phyloP scores from a whole-genome alignment of 2,797 vertebrate genomes.

The Pipistrellus kuhlii region DNA sequence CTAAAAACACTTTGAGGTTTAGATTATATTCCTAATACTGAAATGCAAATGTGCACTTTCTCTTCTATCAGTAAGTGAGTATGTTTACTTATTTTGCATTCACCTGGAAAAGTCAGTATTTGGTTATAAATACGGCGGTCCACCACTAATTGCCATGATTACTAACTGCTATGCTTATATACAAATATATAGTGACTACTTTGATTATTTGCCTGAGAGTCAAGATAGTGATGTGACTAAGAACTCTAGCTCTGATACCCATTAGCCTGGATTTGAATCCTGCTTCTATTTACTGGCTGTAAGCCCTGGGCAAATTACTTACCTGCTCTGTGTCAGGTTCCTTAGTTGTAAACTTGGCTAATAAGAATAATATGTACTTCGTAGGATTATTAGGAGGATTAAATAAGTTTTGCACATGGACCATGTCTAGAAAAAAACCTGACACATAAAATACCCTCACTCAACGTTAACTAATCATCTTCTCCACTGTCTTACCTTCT shows the following conservation, averaged over 20 bases:
- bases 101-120: background rate
- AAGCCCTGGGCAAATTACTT: background rate
- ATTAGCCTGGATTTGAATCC: background rate
- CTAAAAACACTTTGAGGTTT: background rate
- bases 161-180: background rate
- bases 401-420: background rate
- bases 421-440: background rate
- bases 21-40: background rate
- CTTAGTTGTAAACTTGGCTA: background rate
- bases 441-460: background rate
- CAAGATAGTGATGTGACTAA: background rate
- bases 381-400: background rate
- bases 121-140: background rate
- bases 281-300: background rate
- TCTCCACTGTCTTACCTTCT: constrained; percentile 88
- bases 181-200: background rate
- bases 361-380: background rate
- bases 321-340: background rate
- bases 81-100: background rate
- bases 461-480: background rate
- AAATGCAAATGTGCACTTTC: background rate
- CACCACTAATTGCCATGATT: fast-evolving
- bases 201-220: background rate
- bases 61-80: background rate
- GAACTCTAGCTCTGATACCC: background rate